Base-by-base conservation (phyloP, 2,797 vertebrate species). In the Xiphophorus birchmanni region DNA sequence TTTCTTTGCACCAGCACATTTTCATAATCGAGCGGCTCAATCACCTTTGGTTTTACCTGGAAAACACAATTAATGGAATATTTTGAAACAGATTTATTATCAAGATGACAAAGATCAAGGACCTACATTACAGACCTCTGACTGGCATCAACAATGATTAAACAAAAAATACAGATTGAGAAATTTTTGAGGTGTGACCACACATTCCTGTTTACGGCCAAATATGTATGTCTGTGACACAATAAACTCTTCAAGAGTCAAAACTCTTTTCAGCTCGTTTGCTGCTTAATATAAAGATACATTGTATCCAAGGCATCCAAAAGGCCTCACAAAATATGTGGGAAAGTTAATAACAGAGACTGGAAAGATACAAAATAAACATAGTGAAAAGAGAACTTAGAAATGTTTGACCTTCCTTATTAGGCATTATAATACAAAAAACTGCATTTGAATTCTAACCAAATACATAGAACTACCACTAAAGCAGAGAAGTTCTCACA, bases 1-100 rank as follows among this genome's bases (percentile, higher is more conserved):
- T 99, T 99, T 91, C 96, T 97, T 91, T 99, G 99, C 83, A 99
- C 96, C 40, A 99, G 96, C 87, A 99, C 97, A 95, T 97, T 99
- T 95, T 99, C 98, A 74, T 99, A 99, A 91, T 99, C 99, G 82
- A 99, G 94, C 0, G 99, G 99, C 91, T 99, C 98, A 26, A 99
- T 98, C 82, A 99, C 94, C 91, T 98, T 98, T 26, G 98, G 98
- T 92, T 99, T 99, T 54, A 97, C 97, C 99, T 99, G 89, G 87
- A 89, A 74, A 69, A 42, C 10, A 47, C 18, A 3, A 52, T 84
- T 80, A 87, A 0, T 5, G n/a, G 1, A 4, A 56, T 5, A 73
- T 32, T 9, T 6, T 45, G 21, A 21, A 45, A 35, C 37, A 45
- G 1, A 15, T n/a, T 45, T 6, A 29, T 45, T 29, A 71, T 7